Evolutionary conservation across 2,797 vertebrate genomes (phyloP).

Genomic region (Champsocephalus gunnari): DNA sequence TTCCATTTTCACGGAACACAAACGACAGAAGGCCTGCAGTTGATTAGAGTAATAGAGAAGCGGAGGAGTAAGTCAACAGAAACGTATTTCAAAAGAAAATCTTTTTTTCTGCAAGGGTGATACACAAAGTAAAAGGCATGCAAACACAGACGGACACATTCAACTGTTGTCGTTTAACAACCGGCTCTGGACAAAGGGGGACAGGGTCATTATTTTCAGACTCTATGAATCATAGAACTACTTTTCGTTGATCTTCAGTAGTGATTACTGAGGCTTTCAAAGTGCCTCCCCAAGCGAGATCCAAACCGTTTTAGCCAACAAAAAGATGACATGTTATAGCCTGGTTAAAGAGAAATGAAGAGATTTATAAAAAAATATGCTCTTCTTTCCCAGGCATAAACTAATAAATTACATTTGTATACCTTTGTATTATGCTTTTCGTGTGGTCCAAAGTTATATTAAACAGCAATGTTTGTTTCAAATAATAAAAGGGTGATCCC

Average conservation of each 20-base stretch:
- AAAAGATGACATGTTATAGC: too few species aligned
- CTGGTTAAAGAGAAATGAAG: too few species aligned
- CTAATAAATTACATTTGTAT: too few species aligned
- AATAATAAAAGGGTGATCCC: too few species aligned
- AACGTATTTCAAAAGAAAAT: conserved; percentile 38
- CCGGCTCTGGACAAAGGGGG: conserved; percentile 18
- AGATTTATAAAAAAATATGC: too few species aligned
- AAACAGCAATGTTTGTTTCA: too few species aligned
- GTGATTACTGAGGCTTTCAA: not conserved
- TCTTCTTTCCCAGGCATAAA: too few species aligned
- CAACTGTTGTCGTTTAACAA: conserved; percentile 1
- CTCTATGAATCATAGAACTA: not conserved
- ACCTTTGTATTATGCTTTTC: too few species aligned
- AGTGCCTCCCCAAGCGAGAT: too few species aligned
- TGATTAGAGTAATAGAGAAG: conserved; percentile 30
- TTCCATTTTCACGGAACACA: conserved; percentile 45
- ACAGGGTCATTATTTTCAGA: conserved; percentile 2
- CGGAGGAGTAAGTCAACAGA: conserved; percentile 35
- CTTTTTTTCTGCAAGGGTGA: conserved; percentile 9
- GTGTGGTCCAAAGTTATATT: too few species aligned
- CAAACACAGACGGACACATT: not conserved
- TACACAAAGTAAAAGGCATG: not conserved
- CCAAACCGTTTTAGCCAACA: too few species aligned
- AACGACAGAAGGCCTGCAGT: conserved; percentile 24
- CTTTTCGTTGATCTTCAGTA: not conserved